These are phyloP conservation scores for Ptyas mucosa DNA, from an alignment of 2,113 vertebrate species.

Conservation along the genomic window DNA sequence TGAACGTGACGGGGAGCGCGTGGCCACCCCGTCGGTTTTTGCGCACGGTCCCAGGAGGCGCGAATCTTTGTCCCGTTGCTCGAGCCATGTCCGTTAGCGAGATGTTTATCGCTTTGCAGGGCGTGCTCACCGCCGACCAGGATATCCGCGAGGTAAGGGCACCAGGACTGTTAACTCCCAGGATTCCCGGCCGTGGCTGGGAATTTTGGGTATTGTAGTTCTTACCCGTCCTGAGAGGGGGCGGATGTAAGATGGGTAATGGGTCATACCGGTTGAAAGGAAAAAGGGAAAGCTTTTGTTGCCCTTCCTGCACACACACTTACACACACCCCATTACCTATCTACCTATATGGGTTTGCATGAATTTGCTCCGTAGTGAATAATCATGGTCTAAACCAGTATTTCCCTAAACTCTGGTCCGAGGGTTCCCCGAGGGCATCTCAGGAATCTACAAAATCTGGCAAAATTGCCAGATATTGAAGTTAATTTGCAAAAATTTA, in stretches of 20 bases:
- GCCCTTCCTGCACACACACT: neutral
- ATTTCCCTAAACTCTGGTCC: neutral
- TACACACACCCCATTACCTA: neutral
- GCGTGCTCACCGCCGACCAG: constrained; percentile 88
- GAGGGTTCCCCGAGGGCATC: neutral
- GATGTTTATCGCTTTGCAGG: constrained; percentile 89
- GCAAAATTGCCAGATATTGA: neutral
- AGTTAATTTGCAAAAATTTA: neutral
- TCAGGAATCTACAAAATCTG: neutral
- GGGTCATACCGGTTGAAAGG: neutral
- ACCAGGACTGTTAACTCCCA: neutral
- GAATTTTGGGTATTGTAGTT: no score
- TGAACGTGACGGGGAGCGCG: neutral
- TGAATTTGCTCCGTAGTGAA: neutral
- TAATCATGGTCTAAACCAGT: neutral
- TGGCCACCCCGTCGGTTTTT: no score
- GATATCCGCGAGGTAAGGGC: constrained; percentile 85
- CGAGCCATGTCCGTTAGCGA: constrained; percentile 86
- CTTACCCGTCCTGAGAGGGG: neutral
- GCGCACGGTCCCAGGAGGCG: neutral
- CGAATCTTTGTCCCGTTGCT: neutral
- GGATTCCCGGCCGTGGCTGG: neutral
- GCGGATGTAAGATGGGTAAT: neutral
- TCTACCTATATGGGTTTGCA: neutral
- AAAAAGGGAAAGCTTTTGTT: neutral